phyloP scores from a whole-genome alignment of 2,113 vertebrate genomes.

The Sinocyclocheilus rhinocerous region DNA sequence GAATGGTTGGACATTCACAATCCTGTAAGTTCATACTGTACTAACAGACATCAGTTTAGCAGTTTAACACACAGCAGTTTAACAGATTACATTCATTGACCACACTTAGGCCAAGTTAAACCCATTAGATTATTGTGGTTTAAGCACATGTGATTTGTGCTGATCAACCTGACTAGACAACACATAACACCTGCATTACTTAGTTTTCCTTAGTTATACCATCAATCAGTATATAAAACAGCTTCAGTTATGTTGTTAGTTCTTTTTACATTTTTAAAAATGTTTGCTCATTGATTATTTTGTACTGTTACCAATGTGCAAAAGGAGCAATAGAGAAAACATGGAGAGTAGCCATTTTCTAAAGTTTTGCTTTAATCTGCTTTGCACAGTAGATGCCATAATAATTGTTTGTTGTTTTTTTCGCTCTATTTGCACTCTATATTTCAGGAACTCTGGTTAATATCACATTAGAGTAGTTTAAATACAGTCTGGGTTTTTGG shows the following conservation, averaged over 20 bases:
- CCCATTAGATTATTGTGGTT: background rate
- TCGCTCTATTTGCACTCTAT: background rate
- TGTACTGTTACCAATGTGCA: background rate
- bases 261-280: background rate
- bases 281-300: background rate
- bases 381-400: background rate
- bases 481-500: background rate
- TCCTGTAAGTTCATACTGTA: slow-evolving; percentile 79
- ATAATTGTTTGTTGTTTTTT: background rate
- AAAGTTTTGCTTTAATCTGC: background rate
- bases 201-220: too few relatives aligned
- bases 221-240: background rate
- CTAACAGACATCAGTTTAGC: background rate
- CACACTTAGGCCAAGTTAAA: background rate
- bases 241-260: background rate
- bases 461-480: background rate
- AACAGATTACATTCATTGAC: background rate
- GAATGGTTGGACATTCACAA: slow-evolving; percentile 93
- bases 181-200: background rate
- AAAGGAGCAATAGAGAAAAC: background rate
- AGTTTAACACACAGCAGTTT: background rate
- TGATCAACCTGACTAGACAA: background rate
- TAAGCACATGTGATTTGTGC: background rate
- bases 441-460: background rate
- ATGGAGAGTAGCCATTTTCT: background rate